Base-by-base conservation (phyloP, 2,888 invertebrate genomes). In the Meliscaeva auricollis region DNA sequence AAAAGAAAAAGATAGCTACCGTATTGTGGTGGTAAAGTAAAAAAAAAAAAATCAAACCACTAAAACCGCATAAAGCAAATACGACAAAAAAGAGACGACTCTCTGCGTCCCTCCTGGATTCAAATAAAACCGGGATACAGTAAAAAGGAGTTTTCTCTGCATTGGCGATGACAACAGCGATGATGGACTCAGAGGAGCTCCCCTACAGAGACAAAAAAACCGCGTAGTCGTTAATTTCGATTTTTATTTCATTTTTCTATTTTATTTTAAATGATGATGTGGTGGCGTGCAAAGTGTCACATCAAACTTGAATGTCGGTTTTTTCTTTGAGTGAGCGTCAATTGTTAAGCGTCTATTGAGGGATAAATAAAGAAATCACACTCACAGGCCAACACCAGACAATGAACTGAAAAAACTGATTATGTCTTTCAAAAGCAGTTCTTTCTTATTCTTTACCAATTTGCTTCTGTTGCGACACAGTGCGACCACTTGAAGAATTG, bases 1-100 rank as follows among this genome's bases (percentile, higher is more conserved):
- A 26, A 26, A n/a, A 52, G 56, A 84, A 35, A 60, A 68, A 30
- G 38, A 74, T 78, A 79, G 76, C 85, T 85, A 77, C 85, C 56
- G 85, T 56, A 69, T 77, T 70, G 68, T 68, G 66, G 64, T 46
- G 50, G 64, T 70, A 79, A 4, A 56, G 64, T 64, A 32, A 7
- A 58, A 58, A 15, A 17, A 20, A 15, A 56, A 32, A 32, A 46
- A 30, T n/a, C 44, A 46, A 74, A 69, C 83, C 83, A 56, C 78
- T 52, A 13, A 74, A 81, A 76, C 85, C 85, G 68, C 85, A 75
- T 26, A 56, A 48, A 50, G 69, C 44, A 60, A 69, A 64, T 44
- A 54, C 32, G 41, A 15, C 30, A 30, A 58, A 56, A 82, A 58
- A 50, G 58, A 60, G 17, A 20, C 11, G 26, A 26, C 38, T 41